Base-by-base conservation (phyloP, 2,113 vertebrate genomes). In the Hassar affinis region DNA sequence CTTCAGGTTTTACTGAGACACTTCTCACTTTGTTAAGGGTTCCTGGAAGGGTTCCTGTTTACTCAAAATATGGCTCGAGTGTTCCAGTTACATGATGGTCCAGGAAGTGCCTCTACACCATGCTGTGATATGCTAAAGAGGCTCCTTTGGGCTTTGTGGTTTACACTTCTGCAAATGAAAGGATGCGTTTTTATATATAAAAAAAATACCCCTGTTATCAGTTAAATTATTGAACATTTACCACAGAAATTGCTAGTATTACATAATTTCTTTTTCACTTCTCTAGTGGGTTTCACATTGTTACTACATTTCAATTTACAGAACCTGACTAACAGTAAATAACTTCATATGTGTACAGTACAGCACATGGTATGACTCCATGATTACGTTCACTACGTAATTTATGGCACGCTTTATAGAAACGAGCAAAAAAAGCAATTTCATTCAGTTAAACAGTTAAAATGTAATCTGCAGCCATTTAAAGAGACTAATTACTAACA, bases 1-100 rank as follows among this genome's bases (percentile, higher is more conserved):
- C 82, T 78, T 79, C 47, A 52, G 76, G 78, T 78, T 71, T 86
- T 62, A 54, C 80, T 62, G 62, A 72, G 72, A 51, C 76, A 33
- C 30, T 74, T 86, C 38, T 83, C 80, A 71, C 38, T 68, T 49
- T n/a, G 75, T 45, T 76, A 71, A 52, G 51, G 76, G 93, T 96
- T 95, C 94, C 93, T 95, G 93, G 91, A 95, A 94, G 93, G 93
- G 94, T 93, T 92, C 91, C 90, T 91, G 87, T 69, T 1, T 79
- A 91, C 91, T 94, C 92, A 93, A 94, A 94, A 93, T 94, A 92
- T 62, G 27, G 84, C 25, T 33, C 14, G 84, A 85, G 89, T 88
- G 90, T 93, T 92, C 88, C 78, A 90, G 88, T 10, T 38, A 25
- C 94, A 91, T 91, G 87, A 93, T 92, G 93, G 89, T 93, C 86